Conservation (phyloP, 2,113 vertebrate species). For the Dunckerocampus dactyliophorus region DNA sequence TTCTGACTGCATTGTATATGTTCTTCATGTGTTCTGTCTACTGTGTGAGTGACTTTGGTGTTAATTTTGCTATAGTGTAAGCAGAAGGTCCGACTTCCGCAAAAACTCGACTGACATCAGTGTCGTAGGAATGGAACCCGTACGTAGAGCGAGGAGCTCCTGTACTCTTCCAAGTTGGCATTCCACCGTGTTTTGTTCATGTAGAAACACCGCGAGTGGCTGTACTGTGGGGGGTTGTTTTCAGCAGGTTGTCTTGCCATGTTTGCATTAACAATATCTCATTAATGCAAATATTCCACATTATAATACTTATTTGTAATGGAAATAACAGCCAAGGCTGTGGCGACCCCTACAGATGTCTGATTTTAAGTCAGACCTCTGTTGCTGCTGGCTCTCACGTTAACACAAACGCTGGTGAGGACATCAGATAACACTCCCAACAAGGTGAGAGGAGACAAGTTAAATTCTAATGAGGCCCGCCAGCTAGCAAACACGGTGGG, state of each 20-base stretch:
- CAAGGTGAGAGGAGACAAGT: conserved; percentile 26
- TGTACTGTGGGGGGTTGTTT: background rate
- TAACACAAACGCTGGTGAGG: conserved; percentile 7
- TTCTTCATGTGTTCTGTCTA: no score
- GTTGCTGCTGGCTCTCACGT: background rate
- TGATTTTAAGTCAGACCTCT: background rate
- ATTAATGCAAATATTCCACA: background rate
- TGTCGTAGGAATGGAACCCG: no score
- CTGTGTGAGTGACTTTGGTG: no score
- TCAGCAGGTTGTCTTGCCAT: background rate
- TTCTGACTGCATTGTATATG: no score
- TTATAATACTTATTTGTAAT: background rate
- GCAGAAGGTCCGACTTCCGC: no score
- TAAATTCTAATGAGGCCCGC: conserved; percentile 19
- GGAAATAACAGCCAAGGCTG: background rate
- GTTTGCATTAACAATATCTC: background rate
- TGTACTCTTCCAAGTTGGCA: no score
- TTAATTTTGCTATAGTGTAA: no score
- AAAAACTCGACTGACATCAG: no score
- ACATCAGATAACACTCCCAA: conserved; percentile 17
- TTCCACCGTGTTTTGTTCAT: background rate
- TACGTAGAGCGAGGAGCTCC: no score
- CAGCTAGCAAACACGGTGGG: conserved; percentile 11
- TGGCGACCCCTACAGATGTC: background rate
- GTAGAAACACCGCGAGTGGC: no score